Conservation (phyloP, 30 jellyfish, hydroid and myxozoan genomes). For the Aurelia coerulea region DNA sequence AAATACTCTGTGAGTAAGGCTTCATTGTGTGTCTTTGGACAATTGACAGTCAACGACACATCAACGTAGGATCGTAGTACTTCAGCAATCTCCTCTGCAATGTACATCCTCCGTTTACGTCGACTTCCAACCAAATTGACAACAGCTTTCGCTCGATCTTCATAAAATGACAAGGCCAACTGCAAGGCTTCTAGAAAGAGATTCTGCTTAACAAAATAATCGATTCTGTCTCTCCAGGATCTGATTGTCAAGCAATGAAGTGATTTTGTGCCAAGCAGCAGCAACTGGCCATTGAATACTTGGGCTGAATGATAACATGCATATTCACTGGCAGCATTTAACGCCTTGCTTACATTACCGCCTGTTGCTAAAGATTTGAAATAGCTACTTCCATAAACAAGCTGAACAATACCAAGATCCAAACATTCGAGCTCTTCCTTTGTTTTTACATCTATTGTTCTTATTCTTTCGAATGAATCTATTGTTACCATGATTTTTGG, state of each 20-base stretch:
- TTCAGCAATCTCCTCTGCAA: constrained; percentile 90
- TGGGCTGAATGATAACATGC: constrained; percentile 98
- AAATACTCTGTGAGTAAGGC: constrained; percentile 64
- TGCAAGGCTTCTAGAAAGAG: constrained; percentile 87
- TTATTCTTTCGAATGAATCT: constrained; percentile 87
- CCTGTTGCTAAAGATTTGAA: constrained; percentile 98
- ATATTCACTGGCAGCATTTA: constrained; percentile 94
- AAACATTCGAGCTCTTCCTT: constrained; percentile 94
- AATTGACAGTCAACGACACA: constrained; percentile 88
- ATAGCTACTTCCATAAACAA: constrained; percentile 98
- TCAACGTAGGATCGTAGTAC: constrained; percentile 83
- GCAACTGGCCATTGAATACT: constrained; percentile 93
- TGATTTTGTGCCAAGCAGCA: constrained; percentile 95
- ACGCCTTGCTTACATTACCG: constrained; percentile 96
- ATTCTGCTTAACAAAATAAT: constrained; percentile 90
- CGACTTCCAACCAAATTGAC: constrained; percentile 82
- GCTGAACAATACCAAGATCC: constrained; percentile 89
- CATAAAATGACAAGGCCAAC: constrained; percentile 85
- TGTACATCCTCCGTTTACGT: constrained; percentile 49
- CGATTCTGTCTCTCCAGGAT: constrained; percentile 95
- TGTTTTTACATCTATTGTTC: constrained; percentile 85
- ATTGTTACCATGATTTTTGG: constrained; percentile 88
- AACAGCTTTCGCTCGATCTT: constrained; percentile 95
- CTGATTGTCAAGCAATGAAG: constrained; percentile 91
- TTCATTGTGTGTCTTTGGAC: constrained; percentile 94